Percentiles rank a stretch among this genome's conserved stretches.
Conservation (phyloP, 1,140 invertebrate genomes). For the Aplysia californica region DNA sequence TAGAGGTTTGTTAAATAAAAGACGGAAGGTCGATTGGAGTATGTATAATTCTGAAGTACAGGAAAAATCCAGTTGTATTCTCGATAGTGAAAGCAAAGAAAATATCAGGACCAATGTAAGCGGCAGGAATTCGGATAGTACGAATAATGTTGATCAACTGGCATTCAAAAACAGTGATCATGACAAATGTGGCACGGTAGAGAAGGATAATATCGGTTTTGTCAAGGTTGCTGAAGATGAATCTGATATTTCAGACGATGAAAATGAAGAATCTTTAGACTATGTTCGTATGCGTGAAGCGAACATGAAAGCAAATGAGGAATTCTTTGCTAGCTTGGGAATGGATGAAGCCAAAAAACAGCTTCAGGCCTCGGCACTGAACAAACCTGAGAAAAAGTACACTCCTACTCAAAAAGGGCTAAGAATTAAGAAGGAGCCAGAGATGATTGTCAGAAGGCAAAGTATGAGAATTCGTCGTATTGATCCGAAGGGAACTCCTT, state of each 20-base stretch:
- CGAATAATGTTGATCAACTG: no score
- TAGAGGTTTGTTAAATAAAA: no score
- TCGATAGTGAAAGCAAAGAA: no score
- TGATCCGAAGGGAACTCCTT: background rate
- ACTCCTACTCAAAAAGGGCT: conserved; percentile 9
- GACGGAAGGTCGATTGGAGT: no score
- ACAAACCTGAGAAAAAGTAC: background rate
- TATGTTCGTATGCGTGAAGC: conserved; percentile 11
- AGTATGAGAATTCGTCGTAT: conserved; percentile 16
- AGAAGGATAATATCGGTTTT: background rate
- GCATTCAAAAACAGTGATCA: no score
- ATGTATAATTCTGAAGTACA: no score
- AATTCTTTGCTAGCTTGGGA: conserved; percentile 22
- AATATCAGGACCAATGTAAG: no score
- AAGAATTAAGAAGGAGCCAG: conserved; percentile 9
- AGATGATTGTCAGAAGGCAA: background rate
- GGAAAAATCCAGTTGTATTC: no score
- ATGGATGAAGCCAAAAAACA: conserved; percentile 1
- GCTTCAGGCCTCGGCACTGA: background rate
- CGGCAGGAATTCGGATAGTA: no score
- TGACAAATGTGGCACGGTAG: no score
- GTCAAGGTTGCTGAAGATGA: background rate
- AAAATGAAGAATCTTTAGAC: background rate
- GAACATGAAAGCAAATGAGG: conserved; percentile 14
- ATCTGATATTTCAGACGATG: background rate